Conservation (phyloP, 2,113 vertebrate genomes). For the Nesogale talazaci region DNA sequence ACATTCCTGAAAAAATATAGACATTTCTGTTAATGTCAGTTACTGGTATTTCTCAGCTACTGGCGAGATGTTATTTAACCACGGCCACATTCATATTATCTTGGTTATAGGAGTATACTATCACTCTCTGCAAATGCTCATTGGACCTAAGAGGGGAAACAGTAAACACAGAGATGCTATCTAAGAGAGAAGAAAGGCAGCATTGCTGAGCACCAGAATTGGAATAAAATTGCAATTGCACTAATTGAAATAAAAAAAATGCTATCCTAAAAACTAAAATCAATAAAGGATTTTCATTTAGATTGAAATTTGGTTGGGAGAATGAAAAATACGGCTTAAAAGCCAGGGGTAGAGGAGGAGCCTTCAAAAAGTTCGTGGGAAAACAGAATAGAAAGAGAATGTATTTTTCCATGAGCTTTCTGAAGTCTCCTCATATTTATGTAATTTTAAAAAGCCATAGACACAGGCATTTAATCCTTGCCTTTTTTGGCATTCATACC, state of each 20-base stretch:
- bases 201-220: neutral
- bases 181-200: neutral
- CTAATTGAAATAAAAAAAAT: neutral
- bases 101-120: neutral
- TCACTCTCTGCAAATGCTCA: neutral
- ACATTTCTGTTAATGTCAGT: neutral
- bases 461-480: neutral
- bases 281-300: neutral
- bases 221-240: too few species aligned
- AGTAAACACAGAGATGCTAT: neutral
- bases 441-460: slow-evolving; percentile 8
- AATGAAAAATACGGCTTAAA: slow-evolving; percentile 21
- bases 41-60: slow-evolving; percentile 12
- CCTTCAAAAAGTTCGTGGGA: too few species aligned
- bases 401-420: too few species aligned
- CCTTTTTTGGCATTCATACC: neutral
- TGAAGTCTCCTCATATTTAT: neutral
- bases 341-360: too few species aligned
- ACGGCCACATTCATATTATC: neutral
- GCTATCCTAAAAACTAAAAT: neutral
- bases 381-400: too few species aligned
- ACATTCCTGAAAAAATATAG: too few species aligned
- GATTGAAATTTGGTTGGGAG: neutral
- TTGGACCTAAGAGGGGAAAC: neutral
- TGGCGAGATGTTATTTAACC: neutral